Evolutionary conservation across 2,888 invertebrate genomes (phyloP), one percentile per base, ranked within the genome.

Genomic region (Arrhopalites spinosus): DNA sequence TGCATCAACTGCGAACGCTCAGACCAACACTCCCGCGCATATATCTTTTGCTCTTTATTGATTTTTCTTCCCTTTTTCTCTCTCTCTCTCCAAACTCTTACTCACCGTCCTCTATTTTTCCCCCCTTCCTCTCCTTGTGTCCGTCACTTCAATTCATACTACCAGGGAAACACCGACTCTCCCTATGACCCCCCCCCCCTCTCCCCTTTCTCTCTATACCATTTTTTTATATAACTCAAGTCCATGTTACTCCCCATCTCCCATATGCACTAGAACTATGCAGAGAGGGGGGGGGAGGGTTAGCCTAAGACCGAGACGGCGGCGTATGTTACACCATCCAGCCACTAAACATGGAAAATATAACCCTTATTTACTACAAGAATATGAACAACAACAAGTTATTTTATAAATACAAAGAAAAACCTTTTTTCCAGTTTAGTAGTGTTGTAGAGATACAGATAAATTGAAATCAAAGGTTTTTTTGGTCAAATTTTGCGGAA

Each of bases 1-100:
- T 71, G 56, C 29, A 53, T 56, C 43, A 27, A 71, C 71, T 71
- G 71, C 71, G 71, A 71, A 71, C 71, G 61, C 71, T 56, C 36
- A 59, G 59, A 25, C 36, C 61, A 15, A 20, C 27, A 73, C 73
- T 67, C 73, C 56, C 67, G 67, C 73, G 73, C 73, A 67, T 7
- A 63, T n/a, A 53, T 66, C 66, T 73, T 53, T 45, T 67, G 43
- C 23, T 67, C 66, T 25, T 66, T 25, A 73, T 73, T 66, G 73
- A 73, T 73, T 73, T 63, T 73, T 66, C 66, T 66, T 36, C 50
- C 30, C n/a, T 2, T 72, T 68, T 7, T 36, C 36, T 8, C 36
- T 8, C 36, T 36, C 8, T 36, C 36, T 36, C 36, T 8, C 8
- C 36, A n/a, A n/a, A n/a, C n/a, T n/a, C n/a, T n/a, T 36, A 36